Base-by-base conservation (phyloP, 2,797 vertebrate genomes). In the Galaxias olidus region DNA sequence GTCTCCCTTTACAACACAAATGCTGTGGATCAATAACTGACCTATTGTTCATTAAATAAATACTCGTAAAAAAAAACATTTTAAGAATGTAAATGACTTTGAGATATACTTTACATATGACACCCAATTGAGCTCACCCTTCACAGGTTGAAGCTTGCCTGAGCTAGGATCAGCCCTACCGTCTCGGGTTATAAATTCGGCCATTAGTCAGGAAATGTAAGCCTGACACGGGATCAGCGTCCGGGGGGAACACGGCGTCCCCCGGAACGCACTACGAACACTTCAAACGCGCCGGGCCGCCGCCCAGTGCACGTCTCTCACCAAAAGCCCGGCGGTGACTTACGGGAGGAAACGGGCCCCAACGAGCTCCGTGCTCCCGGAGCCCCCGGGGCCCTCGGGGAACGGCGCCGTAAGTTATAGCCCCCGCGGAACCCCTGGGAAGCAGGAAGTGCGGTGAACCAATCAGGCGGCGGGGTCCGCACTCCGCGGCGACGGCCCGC, bases 381-480 rank as follows among this genome's bases (percentile, higher is more conserved):
- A 40, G 20, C 44, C 67, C 60, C n/a, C n/a, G n/a, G n/a, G 14
- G 53, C 49, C 46, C 66, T 61, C 52, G 45, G 54, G 60, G 13
- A 66, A 48, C 42, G 10, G 46, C 51, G 18, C 41, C 78, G 67
- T 75, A 78, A 76, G 53, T 76, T 82, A 81, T 69, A 75, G 73
- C 65, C 63, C 58, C 50, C 19, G 17, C 68, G 41, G 80, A n/a
- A 75, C 57, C 50, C 66, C 10, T 77, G 72, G 63, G 59, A 82
- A 82, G 72, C 58, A 67, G 68, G 72, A 61, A 71, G 72, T 80
- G 69, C 80, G 69, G 63, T 69, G 79, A 82, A 77, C 55, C 67
- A 56, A 68, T 80, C 67, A 73, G 47, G 41, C n/a, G 14, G 48
- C 48, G 30, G 59, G 15, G 48, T 15, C 30, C 18, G 50, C 9